Evolutionary conservation across 2,888 invertebrate species (phyloP), one percentile per base, ranked within the genome.

Genomic region (Tipula confusa): DNA sequence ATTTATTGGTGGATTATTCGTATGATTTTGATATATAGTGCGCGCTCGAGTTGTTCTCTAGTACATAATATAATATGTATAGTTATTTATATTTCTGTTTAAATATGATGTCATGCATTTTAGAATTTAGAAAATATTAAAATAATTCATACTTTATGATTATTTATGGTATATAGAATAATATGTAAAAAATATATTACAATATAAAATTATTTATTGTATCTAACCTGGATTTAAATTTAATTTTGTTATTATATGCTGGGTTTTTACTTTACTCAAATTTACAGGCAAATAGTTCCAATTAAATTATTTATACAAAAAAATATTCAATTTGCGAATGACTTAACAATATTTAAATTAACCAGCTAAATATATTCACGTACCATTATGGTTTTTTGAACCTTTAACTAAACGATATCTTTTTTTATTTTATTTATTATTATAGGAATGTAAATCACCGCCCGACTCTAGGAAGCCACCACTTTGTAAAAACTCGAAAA

Each of bases 271-370:
- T 7, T 7, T n/a, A n/a, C n/a, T 64, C 64, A 24, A 64, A 64
- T 64, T 64, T 64, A 64, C 64, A 64, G 64, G 64, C 24, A 64
- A 64, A 64, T 64, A 64, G 64, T 64, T 64, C 64, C 64, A 64
- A 64, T 64, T 64, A 24, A 64, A 24, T 24, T 64, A 24, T 64
- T 64, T 24, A 24, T 64, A 2, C 11, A 7, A 24, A 24, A 64
- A 64, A 64, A 64, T 64, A 24, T 64, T 24, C 24, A 64, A 64
- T 64, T 64, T 64, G 64, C 24, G 64, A 64, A 64, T 64, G 64
- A 64, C 64, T 64, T 64, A 64, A 64, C 64, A 64, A 24, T 64
- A 64, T 43, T 43, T 43, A 64, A 64, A 24, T 64, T 24, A 64
- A 64, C 24, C 9, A 1, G 64, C 64, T 64, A 64, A 64, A 64